Conservation (phyloP, 1,140 invertebrate genomes). For the Archivesica marissinica region DNA sequence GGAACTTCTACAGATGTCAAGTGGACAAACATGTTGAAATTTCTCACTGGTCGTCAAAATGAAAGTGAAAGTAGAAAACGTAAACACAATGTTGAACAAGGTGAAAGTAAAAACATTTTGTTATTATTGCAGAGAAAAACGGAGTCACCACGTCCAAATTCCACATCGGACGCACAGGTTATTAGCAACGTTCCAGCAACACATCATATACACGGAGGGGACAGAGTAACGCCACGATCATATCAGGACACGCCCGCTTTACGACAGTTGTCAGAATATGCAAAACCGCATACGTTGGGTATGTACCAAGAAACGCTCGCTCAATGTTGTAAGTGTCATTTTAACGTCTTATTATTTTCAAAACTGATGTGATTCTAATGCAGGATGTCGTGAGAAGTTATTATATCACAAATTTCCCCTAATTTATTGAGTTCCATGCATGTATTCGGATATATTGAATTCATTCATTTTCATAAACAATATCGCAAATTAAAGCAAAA, state of each 20-base stretch:
- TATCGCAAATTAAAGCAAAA: too few relatives aligned
- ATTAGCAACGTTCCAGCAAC: conserved; percentile 79
- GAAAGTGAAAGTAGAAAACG: too few relatives aligned
- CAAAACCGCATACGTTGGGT: conserved; percentile 80
- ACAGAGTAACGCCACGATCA: conserved; percentile 89
- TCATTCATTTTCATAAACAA: too few relatives aligned
- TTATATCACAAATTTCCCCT: too few relatives aligned
- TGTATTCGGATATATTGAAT: too few relatives aligned
- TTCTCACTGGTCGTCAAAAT: too few relatives aligned
- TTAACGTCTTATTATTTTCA: not conserved
- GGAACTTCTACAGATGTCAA: too few relatives aligned
- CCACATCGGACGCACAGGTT: conserved; percentile 86
- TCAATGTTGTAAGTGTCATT: not conserved
- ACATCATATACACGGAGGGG: conserved; percentile 89
- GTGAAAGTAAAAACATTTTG: conserved; percentile 65
- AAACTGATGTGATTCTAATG: too few relatives aligned
- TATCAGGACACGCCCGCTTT: conserved; percentile 95
- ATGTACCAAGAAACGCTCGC: conserved; percentile 37
- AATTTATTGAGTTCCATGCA: too few relatives aligned
- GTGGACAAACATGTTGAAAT: too few relatives aligned
- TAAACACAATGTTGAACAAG: too few relatives aligned
- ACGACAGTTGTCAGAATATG: conserved; percentile 89
- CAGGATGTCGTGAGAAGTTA: too few relatives aligned
- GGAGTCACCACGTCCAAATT: conserved; percentile 88
- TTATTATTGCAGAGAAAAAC: conserved; percentile 86